phyloP scores from a whole-genome alignment of 2,113 vertebrate species.

The Epinephelus moara region DNA sequence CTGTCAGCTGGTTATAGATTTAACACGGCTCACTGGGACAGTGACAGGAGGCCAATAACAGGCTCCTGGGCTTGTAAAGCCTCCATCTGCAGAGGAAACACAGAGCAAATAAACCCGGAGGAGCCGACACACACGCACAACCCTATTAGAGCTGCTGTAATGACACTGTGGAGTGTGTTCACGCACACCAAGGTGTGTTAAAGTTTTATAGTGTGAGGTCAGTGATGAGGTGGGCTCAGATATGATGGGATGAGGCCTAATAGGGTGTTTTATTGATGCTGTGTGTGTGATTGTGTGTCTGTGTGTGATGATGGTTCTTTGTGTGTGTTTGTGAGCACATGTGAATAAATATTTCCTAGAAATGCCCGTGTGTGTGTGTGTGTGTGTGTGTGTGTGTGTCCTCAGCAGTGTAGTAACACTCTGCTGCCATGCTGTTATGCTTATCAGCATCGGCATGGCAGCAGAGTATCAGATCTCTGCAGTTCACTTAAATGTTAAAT shows the following conservation, averaged over 20 bases:
- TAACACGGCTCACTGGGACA: slow-evolving; percentile 77
- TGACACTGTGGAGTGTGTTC: slow-evolving; percentile 72
- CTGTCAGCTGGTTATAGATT: slow-evolving; percentile 79
- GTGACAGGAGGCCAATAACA: slow-evolving; percentile 78
- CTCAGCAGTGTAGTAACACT: slow-evolving; percentile 25
- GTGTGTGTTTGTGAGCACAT: slow-evolving; percentile 30
- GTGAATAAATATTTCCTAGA: slow-evolving; percentile 45
- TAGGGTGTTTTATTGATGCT: slow-evolving; percentile 73
- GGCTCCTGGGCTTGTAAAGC: slow-evolving; percentile 78
- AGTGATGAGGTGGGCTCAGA: slow-evolving; percentile 79
- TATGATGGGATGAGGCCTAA: slow-evolving; percentile 80
- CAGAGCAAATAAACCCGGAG: slow-evolving; percentile 78
- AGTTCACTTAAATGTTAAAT: slow-evolving; percentile 64
- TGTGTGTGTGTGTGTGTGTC: slow-evolving; percentile 41
- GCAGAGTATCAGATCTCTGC: slow-evolving; percentile 46
- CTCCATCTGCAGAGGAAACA: slow-evolving; percentile 80
- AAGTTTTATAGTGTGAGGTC: slow-evolving; percentile 78
- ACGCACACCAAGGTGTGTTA: slow-evolving; percentile 74
- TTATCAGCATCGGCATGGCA: slow-evolving; percentile 41
- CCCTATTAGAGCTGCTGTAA: slow-evolving; percentile 76
- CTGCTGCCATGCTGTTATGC: slow-evolving; percentile 43
- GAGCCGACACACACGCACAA: slow-evolving; percentile 63
- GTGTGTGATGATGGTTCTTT: slow-evolving; percentile 36
- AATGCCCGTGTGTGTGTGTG: slow-evolving; percentile 15
- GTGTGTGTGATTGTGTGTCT: slow-evolving; percentile 50